Base-by-base conservation (phyloP, 2,113 vertebrate species). In the Blennius ocellaris region DNA sequence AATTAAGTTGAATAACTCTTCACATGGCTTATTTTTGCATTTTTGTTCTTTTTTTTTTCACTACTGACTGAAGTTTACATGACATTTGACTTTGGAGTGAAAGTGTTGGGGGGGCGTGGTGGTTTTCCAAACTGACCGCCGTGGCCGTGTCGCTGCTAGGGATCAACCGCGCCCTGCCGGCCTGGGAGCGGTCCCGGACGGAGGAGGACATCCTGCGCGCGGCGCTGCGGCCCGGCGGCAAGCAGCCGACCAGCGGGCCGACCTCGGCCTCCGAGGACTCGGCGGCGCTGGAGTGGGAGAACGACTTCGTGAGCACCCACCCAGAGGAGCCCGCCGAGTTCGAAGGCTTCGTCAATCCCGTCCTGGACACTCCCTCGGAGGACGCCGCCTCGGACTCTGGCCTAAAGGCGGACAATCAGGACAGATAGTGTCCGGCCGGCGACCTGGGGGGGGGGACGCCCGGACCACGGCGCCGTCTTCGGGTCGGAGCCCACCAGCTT, bases 201-300 rank as follows among this genome's bases (percentile, higher is more conserved):
- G 98, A 99, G 86, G 98, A 99, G 80, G 98, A 99, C 89, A 99
- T 99, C 62, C 93, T 99, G 12, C 93, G 93, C 1, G 98, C 98
- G 0, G 97, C 97, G 0, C 92, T 99, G 15, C 93, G 84, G 49
- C 94, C 90, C 0, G 90, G 91, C 7, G 56, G 80, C 74, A 95
- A 77, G 85, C 95, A 78, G 80, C 36, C 90, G 0, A 92, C 89
- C 7, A 98, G 97, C 36, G 93, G 97, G 6, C 94, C 95, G 0
- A 71, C 97, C 1, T 99, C 98, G 0, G 92, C 96, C 65, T 98
- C 97, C 0, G 98, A 99, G 2, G 97, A 99, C 37, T 99, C 97
- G 50, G 96, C 94, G 0, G 96, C 96, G 0, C 90, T 99, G 57
- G 98, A 99, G 89, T 99, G 98, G 98, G 98, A 99, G 89, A 97